Evolutionary conservation across 1,140 invertebrate species (phyloP), one percentile per base, ranked within the genome.

Genomic region (Drosophila eugracilis): DNA sequence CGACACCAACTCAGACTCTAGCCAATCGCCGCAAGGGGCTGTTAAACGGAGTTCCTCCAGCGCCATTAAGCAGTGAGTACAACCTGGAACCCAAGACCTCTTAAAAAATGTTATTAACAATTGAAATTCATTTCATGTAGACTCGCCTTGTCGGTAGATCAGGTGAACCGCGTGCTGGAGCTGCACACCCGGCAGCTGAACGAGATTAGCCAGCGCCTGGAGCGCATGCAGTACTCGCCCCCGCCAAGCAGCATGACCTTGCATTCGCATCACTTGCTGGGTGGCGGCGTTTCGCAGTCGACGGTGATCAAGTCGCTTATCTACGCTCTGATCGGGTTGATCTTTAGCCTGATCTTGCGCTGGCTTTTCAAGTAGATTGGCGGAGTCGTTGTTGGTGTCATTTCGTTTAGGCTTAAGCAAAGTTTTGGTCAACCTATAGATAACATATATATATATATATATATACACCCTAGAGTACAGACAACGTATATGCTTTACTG

Each of bases 1-100:
- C 2, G 88, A 90, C 30, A 90, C 86, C 17, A 89, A 91, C 70
- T 91, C 90, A 5, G 90, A 91, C 49, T 91, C 90, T 5, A 91
- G 90, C 26, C 90, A 89, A 52, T 90, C 89, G 24, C 89, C 79
- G 0, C 76, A 90, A 5, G 83, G 81, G 14, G 77, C 50, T 0
- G 67, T 67, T 0, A 85, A 86, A 30, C 81, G 80, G 4, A 75
- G 62, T 15, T 57, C 67, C 0, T 77, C 60, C 9, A 65, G 45
- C 24, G 41, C 81, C 10, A 45, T 86, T 1, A 85, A 69, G 41
- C 83, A 85, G 81, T 85, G n/a, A 60, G 81, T 73, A 30, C 0
- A 5, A 5, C 7, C 1, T 0, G 36, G 7, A n/a, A 0, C 5
- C 6, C n/a, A 4, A 17, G 2, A 3, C 19, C 5, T 1, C n/a